phyloP scores from a whole-genome alignment of 2,888 invertebrate species.

The Calameuta filiformis region DNA sequence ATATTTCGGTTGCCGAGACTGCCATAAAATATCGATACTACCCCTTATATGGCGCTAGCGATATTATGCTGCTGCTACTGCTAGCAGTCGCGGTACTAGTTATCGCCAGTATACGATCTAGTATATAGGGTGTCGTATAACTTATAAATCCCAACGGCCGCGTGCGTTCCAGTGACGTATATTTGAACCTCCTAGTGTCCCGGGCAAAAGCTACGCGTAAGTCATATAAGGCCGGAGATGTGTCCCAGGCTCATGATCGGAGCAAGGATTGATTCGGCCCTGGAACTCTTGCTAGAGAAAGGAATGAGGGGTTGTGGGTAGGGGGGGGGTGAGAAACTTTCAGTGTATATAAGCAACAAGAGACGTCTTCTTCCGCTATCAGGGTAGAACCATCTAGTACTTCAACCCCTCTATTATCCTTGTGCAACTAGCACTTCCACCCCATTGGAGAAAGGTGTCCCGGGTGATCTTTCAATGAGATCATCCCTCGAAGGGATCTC shows the following conservation, averaged over 20 bases:
- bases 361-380: neutral
- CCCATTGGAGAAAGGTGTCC: neutral
- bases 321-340: neutral
- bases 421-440: neutral
- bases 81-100: neutral
- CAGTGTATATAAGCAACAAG: neutral
- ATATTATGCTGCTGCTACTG: neutral
- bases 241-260: neutral
- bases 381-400: neutral
- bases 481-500: too few relatives aligned
- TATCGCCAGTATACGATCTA: neutral
- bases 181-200: constrained; percentile 21
- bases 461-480: neutral
- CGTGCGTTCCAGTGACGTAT: constrained; percentile 34
- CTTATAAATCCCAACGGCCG: constrained; percentile 36
- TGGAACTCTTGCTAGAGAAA: neutral
- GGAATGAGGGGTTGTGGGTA: neutral
- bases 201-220: constrained; percentile 28
- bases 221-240: constrained; percentile 16
- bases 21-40: constrained; percentile 32
- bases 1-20: constrained; percentile 33
- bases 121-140: constrained; percentile 13
- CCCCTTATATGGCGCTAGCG: neutral
- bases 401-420: neutral
- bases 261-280: neutral